These are phyloP conservation scores for Poecilobothrus nobilitatus DNA, from an alignment of 2,888 invertebrate species.

Conservation along the genomic window DNA sequence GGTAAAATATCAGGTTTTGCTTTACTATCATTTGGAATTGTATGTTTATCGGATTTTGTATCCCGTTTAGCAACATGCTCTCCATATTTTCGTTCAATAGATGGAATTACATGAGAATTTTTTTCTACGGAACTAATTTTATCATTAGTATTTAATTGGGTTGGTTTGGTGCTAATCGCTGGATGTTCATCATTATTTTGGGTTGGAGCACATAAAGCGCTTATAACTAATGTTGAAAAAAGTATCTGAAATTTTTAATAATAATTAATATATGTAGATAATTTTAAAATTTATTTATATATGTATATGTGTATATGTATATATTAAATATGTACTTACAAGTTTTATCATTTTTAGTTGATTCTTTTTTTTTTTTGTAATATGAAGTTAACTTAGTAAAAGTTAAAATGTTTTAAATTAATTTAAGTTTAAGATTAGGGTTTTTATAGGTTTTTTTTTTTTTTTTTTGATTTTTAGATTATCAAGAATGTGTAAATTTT, in stretches of 20 bases:
- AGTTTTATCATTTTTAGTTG: neutral
- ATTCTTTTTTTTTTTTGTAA: neutral
- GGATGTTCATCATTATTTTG: neutral
- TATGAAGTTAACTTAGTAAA: neutral
- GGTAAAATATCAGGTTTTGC: no score
- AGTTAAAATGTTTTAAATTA: neutral
- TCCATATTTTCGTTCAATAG: neutral
- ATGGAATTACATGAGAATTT: neutral
- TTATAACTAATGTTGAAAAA: neutral
- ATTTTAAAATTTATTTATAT: neutral
- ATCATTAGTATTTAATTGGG: neutral
- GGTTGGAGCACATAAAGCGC: neutral
- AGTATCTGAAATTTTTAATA: neutral
- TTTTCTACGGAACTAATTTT: neutral
- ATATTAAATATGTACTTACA: neutral
- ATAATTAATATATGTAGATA: neutral
- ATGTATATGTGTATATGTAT: no score
- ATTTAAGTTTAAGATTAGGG: neutral
- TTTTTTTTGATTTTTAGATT: neutral
- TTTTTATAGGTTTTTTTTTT: neutral
- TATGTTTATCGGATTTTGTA: neutral
- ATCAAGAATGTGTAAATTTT: neutral
- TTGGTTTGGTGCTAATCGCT: neutral
- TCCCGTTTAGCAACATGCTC: neutral
- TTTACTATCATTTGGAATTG: neutral